These are phyloP conservation scores for Aporophyla lueneburgensis DNA, from an alignment of 2,888 invertebrate species.

Conservation along the genomic window DNA sequence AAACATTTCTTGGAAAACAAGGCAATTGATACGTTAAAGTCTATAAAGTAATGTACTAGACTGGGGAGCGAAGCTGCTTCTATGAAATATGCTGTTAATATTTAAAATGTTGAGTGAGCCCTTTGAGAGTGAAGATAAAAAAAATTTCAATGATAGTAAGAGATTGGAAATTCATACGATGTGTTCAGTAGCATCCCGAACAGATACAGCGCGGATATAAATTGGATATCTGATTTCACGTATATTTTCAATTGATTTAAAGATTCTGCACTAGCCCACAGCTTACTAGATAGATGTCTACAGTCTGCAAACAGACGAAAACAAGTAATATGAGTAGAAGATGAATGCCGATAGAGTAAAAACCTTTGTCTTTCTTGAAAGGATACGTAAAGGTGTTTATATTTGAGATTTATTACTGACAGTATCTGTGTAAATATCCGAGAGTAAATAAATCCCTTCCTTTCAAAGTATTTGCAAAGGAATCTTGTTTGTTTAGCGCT, in stretches of 20 bases:
- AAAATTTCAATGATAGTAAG: slow-evolving; percentile 59
- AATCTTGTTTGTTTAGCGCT: slow-evolving; percentile 60
- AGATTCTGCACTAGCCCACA: slow-evolving; percentile 19
- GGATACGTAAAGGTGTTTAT: slow-evolving; percentile 58
- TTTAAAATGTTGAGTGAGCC: slow-evolving; percentile 52
- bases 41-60: slow-evolving; percentile 27
- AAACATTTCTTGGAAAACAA: slow-evolving; percentile 46
- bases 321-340: slow-evolving; percentile 35
- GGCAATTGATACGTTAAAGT: slow-evolving; percentile 38
- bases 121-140: slow-evolving; percentile 50
- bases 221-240: slow-evolving; percentile 57
- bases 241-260: slow-evolving; percentile 56
- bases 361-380: slow-evolving; percentile 58
- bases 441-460: slow-evolving; percentile 55
- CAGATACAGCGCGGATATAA: slow-evolving; percentile 37
- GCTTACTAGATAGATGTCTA: slow-evolving; percentile 29
- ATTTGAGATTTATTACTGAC: slow-evolving; percentile 52
- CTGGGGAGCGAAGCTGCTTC: slow-evolving; percentile 20
- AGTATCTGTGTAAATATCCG: slow-evolving; percentile 57
- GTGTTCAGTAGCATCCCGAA: slow-evolving; percentile 33
- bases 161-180: slow-evolving; percentile 58
- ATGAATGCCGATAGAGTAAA: slow-evolving; percentile 40
- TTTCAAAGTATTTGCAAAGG: slow-evolving; percentile 61
- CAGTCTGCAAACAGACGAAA: slow-evolving; percentile 30
- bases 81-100: slow-evolving; percentile 56